Evolutionary conservation across 1,140 invertebrate species (phyloP).

Genomic region (Alviniconcha marisindica): DNA sequence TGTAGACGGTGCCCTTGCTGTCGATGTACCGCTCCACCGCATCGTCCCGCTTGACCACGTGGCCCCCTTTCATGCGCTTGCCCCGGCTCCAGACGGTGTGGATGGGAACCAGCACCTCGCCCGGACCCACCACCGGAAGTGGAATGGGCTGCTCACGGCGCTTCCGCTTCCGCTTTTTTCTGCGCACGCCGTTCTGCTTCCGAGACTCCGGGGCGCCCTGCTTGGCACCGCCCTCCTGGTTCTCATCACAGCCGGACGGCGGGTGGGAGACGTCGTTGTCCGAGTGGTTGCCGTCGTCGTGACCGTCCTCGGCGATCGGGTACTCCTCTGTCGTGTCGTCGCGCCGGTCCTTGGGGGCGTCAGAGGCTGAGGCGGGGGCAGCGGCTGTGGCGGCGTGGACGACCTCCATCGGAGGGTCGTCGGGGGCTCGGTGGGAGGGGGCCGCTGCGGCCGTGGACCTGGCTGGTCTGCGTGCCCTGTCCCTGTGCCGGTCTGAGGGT

Average conservation of each 20-base stretch:
- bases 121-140: constrained; percentile 1
- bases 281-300: neutral
- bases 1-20: constrained; percentile 46
- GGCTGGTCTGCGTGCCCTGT: no score
- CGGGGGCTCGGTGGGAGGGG: no score
- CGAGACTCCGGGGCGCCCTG: neutral
- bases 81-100: constrained; percentile 14
- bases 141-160: neutral
- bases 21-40: constrained; percentile 48
- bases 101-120: constrained; percentile 14
- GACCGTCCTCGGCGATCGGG: neutral
- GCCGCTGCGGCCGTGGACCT: no score
- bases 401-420: no score
- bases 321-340: constrained; percentile 17
- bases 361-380: neutral
- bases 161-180: constrained; percentile 13
- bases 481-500: no score
- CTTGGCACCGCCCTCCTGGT: no score
- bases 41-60: constrained; percentile 46
- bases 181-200: constrained; percentile 3
- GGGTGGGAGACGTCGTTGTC: neutral
- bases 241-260: no score
- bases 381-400: neutral
- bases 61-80: neutral
- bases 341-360: neutral